Conservation (phyloP, 2,113 vertebrate genomes). For the Desmodus rotundus region DNA sequence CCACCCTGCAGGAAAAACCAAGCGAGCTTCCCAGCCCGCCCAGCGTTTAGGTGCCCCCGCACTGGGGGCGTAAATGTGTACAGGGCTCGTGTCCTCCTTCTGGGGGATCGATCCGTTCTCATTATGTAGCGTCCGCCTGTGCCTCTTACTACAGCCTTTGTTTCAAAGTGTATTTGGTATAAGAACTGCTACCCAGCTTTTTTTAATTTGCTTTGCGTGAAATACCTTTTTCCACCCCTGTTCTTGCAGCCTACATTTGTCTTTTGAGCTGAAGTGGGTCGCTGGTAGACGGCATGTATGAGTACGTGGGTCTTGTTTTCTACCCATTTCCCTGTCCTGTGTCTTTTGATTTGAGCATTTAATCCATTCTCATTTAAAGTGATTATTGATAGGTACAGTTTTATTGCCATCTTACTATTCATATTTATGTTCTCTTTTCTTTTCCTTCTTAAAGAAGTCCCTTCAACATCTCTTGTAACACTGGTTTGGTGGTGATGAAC, state of each 20-base stretch:
- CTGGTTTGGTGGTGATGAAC: background rate
- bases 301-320: background rate
- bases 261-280: background rate
- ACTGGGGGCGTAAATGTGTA: background rate
- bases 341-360: background rate
- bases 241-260: background rate
- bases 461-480: background rate
- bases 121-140: background rate
- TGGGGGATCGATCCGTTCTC: background rate
- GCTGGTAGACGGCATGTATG: background rate
- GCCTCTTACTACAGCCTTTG: background rate
- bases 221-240: background rate
- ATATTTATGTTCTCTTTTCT: background rate
- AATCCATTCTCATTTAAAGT: background rate
- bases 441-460: background rate
- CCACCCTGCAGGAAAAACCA: too few species aligned
- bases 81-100: background rate
- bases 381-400: background rate
- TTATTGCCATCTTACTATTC: background rate
- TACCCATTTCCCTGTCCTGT: background rate
- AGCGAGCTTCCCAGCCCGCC: too few species aligned
- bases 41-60: background rate
- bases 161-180: background rate
- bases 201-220: background rate
- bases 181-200: background rate